A percentile compares a stretch with the other conserved stretches of the same genome.
Evolutionary conservation across 2,113 vertebrate species (phyloP).

Genomic region (Lycaon pictus): DNA sequence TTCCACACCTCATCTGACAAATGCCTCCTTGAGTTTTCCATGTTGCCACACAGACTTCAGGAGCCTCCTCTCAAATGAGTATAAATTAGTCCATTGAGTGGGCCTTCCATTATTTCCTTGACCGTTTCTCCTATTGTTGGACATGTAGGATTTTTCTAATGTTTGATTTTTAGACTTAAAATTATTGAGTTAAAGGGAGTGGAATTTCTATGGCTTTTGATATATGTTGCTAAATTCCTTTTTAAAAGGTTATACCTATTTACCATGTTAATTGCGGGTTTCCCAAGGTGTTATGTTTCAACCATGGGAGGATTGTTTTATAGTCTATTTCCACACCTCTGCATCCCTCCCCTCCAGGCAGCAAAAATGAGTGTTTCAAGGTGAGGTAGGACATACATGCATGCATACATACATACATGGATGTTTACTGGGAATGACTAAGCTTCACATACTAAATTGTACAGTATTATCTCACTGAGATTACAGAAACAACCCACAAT

Average conservation of each 20-base stretch:
- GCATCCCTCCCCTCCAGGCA: background rate
- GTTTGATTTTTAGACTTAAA: constrained; percentile 21
- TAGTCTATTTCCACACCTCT: background rate
- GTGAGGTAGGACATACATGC: background rate
- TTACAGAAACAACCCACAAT: background rate
- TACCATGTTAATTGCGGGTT: background rate
- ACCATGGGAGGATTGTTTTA: background rate
- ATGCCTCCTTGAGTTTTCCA: background rate
- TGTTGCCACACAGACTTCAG: background rate
- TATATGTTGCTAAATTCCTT: background rate
- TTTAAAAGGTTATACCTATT: background rate
- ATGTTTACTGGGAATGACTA: background rate
- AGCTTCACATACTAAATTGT: background rate
- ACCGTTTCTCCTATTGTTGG: background rate
- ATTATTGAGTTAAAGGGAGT: background rate
- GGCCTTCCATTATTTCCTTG: background rate
- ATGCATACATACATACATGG: background rate
- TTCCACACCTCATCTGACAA: background rate
- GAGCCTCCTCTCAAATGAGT: background rate
- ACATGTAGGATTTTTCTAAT: background rate
- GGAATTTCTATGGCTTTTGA: background rate
- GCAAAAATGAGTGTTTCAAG: background rate
- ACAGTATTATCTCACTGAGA: constrained; percentile 23
- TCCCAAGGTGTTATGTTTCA: constrained; percentile 4
- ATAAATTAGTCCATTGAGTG: background rate